These are phyloP conservation scores for Synanthedon formicaeformis DNA, from an alignment of 2,888 invertebrate species.

Conservation along the genomic window DNA sequence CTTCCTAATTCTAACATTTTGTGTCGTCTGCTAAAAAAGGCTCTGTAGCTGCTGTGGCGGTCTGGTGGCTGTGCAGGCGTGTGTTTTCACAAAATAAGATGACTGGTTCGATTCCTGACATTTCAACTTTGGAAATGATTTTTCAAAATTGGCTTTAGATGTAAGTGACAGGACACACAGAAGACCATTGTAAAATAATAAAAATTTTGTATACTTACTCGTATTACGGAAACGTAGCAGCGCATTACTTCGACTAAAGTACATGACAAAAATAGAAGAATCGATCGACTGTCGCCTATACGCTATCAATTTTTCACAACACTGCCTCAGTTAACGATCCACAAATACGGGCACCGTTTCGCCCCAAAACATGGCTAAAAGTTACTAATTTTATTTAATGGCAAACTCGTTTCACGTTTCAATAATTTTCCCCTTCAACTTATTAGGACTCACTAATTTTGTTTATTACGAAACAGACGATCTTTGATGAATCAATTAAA, in stretches of 20 bases:
- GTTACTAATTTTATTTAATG: conserved; percentile 4
- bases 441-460: not conserved
- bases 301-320: conserved; percentile 42
- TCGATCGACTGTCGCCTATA: conserved; percentile 12
- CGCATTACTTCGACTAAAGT: not conserved
- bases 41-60: too few relatives aligned
- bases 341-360: conserved; percentile 17
- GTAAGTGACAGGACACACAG: too few relatives aligned
- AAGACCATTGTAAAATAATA: too few relatives aligned
- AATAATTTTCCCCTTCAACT: conserved; percentile 1
- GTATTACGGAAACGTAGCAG: not conserved
- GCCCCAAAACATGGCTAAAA: conserved; percentile 1
- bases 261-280: conserved; percentile 19
- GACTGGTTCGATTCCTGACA: too few relatives aligned
- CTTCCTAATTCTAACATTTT: too few relatives aligned
- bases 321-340: conserved; percentile 25
- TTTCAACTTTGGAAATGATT: too few relatives aligned
- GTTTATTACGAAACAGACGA: not conserved
- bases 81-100: too few relatives aligned
- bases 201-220: too few relatives aligned
- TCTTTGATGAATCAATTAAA: not conserved
- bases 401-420: conserved; percentile 1
- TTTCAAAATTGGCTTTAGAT: too few relatives aligned
- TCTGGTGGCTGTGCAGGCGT: too few relatives aligned
- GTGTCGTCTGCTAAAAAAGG: too few relatives aligned